A percentile compares a stretch with the other conserved stretches of the same genome.
phyloP scores from a whole-genome alignment of 2,888 invertebrate species.

The Crossocerus cetratus region DNA sequence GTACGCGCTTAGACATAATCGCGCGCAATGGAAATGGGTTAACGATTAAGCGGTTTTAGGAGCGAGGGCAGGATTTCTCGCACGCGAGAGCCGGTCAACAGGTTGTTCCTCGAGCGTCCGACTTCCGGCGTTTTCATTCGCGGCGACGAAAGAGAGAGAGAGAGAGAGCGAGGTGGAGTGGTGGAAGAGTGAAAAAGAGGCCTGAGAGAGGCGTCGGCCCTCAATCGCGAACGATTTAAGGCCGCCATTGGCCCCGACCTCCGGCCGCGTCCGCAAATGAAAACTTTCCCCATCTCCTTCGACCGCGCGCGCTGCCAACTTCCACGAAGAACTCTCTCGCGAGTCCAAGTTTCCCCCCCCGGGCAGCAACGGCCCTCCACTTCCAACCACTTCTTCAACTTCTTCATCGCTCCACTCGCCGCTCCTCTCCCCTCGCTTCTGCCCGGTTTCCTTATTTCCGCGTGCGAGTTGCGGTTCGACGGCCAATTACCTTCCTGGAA shows the following conservation, averaged over 20 bases:
- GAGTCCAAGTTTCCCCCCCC: slow-evolving; percentile 37
- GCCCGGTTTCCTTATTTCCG: slow-evolving; percentile 57
- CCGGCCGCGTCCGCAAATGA: slow-evolving; percentile 52
- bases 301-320: slow-evolving; percentile 37
- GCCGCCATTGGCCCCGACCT: slow-evolving; percentile 57
- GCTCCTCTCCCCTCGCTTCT: slow-evolving; percentile 33
- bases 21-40: slow-evolving; percentile 23
- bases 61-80: slow-evolving; percentile 22
- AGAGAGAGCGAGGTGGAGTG: background rate
- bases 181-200: slow-evolving; percentile 10
- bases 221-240: slow-evolving; percentile 61
- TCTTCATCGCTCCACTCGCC: slow-evolving; percentile 11
- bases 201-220: slow-evolving; percentile 42
- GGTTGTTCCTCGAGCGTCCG: slow-evolving; percentile 54
- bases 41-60: slow-evolving; percentile 29
- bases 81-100: slow-evolving; percentile 50
- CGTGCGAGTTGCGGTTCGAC: slow-evolving; percentile 57
- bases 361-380: too few relatives aligned
- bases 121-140: slow-evolving; percentile 46
- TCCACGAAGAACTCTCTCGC: slow-evolving; percentile 43
- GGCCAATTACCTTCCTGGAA: slow-evolving; percentile 55
- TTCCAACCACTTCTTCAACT: slow-evolving; percentile 1
- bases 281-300: slow-evolving; percentile 59
- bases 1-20: slow-evolving; percentile 1
- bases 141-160: slow-evolving; percentile 27